Base-by-base conservation (phyloP, 2,888 invertebrate genomes). In the Cantharis rustica region DNA sequence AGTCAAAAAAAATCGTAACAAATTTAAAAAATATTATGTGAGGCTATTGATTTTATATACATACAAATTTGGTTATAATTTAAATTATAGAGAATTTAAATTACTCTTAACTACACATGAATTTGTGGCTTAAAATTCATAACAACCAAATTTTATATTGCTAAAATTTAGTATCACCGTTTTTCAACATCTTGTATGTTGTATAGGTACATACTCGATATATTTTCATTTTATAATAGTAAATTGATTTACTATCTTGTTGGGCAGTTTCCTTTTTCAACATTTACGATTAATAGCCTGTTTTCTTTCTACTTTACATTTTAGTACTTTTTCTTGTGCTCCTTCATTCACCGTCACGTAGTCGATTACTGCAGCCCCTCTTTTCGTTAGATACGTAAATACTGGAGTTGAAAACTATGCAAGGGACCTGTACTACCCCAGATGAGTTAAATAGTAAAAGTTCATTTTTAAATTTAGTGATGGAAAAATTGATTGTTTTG, bases 261-360 rank as follows among this genome's bases (percentile, higher is more conserved):
- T 66, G 64, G 64, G 64, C 64, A 66, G 64, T 66, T 66, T 66
- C 16, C 64, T 20, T 66, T 66, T 66, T 66, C 64, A 66, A 15
- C 64, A 66, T 66, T 66, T 66, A 66, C 20, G 64, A 66, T 66
- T 66, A 23, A 66, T 66, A 23, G 64, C 64, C 20, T 66, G 64
- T 66, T 66, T 66, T 66, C 64, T 20, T 66, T 66, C 64, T 66
- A 66, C 64, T 66, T 66, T 66, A 66, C 64, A 66, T 66, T 66
- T 66, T 66, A 23, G 64, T 66, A 66, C 64, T 66, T 66, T 66
- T 66, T 66, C 64, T 66, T 66, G 64, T 66, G 64, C 64, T 23
- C 64, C 64, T 66, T 66, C 64, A 66, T 66, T 66, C 64, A 66
- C 64, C 64, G 64, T 66, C 64, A 66, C 64, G 64, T 66, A 66